These are phyloP conservation scores for Oscheius onirici DNA, from an alignment of 2,888 invertebrate species.

Conservation along the genomic window DNA sequence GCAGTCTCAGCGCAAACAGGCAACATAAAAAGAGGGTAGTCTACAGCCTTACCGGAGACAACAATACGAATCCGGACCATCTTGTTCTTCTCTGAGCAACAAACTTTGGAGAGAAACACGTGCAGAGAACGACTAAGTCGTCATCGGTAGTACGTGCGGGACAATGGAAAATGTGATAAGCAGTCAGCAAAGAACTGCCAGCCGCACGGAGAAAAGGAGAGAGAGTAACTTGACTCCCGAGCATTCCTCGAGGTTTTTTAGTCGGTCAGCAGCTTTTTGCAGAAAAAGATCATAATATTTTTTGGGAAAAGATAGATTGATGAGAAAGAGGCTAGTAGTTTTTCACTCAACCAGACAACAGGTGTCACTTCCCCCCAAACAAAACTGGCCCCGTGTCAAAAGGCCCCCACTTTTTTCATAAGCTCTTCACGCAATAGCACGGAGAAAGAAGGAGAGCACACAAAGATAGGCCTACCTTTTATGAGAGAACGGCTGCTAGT, in stretches of 20 bases:
- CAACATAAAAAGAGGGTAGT: slow-evolving; percentile 13
- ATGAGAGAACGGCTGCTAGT: slow-evolving; percentile 26
- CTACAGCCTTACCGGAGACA: slow-evolving; percentile 14
- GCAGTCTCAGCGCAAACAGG: slow-evolving; percentile 1
- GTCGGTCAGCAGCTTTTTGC: neutral
- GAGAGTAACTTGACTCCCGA: slow-evolving; percentile 5
- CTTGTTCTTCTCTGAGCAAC: neutral
- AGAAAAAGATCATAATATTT: neutral
- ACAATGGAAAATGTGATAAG: slow-evolving; percentile 17
- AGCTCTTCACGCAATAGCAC: too few species aligned
- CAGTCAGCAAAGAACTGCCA: slow-evolving; percentile 21
- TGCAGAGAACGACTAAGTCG: neutral
- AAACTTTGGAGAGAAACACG: neutral
- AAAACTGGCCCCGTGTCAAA: too few species aligned
- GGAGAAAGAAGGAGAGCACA: neutral
- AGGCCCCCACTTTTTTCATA: too few species aligned
- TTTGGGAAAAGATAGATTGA: neutral
- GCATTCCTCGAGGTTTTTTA: slow-evolving; percentile 10
- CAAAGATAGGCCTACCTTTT: slow-evolving; percentile 37
- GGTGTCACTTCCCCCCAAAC: neutral
- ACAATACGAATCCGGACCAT: slow-evolving; percentile 17
- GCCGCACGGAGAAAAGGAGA: neutral
- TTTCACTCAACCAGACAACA: neutral
- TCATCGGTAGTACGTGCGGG: slow-evolving; percentile 4
- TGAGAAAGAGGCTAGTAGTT: neutral